A percentile compares a stretch with the other conserved stretches of the same genome.
phyloP scores from a whole-genome alignment of 2,888 invertebrate genomes.

The Vanessa cardui region DNA sequence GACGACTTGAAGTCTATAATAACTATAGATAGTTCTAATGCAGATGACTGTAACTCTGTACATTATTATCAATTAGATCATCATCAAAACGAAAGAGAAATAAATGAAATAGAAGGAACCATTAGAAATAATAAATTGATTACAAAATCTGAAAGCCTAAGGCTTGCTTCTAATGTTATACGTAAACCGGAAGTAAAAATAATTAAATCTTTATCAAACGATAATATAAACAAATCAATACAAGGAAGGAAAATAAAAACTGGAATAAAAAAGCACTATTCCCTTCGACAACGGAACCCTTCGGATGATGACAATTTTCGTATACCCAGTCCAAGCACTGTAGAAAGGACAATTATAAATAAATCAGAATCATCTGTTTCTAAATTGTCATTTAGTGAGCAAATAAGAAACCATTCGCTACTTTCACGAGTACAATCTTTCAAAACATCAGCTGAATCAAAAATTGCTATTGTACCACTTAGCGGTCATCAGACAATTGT shows the following conservation, averaged over 20 bases:
- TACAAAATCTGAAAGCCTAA: conserved; percentile 73
- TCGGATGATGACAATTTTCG: conserved; percentile 63
- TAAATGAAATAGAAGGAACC: conserved; percentile 79
- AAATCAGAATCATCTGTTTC: conserved; percentile 30
- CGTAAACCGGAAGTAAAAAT: conserved; percentile 63
- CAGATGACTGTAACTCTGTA: conserved; percentile 59
- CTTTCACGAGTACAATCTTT: conserved; percentile 75
- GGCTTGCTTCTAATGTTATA: conserved; percentile 53
- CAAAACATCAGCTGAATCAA: conserved; percentile 75
- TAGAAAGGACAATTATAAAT: conserved; percentile 54
- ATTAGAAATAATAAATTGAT: conserved; percentile 76
- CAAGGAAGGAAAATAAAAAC: conserved; percentile 57
- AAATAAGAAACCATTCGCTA: conserved; percentile 62
- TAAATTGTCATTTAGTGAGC: conserved; percentile 50
- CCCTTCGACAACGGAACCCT: conserved; percentile 76
- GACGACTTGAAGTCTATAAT: conserved; percentile 77
- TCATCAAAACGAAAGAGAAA: conserved; percentile 78
- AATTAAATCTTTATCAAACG: conserved; percentile 69
- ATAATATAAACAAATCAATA: conserved; percentile 60
- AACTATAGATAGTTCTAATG: conserved; percentile 73
- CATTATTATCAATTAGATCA: conserved; percentile 66
- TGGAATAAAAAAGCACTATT: conserved; percentile 76
- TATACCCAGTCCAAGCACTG: conserved; percentile 68
- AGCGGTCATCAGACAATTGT: conserved; percentile 82
- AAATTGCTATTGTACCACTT: conserved; percentile 73